These are phyloP conservation scores for Onthophagus taurus DNA, from an alignment of 1,140 invertebrate species.

Conservation along the genomic window DNA sequence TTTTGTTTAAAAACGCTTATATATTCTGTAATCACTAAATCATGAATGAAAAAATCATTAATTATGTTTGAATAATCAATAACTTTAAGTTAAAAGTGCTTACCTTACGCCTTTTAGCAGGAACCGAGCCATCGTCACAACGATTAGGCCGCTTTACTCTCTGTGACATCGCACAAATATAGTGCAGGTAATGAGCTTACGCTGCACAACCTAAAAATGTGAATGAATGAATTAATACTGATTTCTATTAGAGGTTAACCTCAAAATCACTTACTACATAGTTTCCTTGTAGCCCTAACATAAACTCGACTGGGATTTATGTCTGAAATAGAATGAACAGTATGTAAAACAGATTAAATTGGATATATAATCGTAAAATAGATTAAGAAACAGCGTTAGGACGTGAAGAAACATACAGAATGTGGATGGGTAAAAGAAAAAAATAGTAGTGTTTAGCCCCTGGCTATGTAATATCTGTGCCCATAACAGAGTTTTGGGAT, in stretches of 20 bases:
- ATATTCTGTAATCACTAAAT: too few species aligned
- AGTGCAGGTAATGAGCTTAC: constrained; percentile 26
- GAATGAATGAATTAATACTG: too few species aligned
- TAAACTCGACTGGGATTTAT: constrained; percentile 9
- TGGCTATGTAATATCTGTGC: constrained; percentile 8
- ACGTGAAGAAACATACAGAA: too few species aligned
- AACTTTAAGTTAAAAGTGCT: constrained; percentile 25
- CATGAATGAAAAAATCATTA: background rate
- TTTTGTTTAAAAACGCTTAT: too few species aligned
- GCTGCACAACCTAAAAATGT: constrained; percentile 31
- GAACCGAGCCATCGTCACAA: constrained; percentile 56
- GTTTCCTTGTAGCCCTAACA: constrained; percentile 17
- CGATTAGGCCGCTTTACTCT: constrained; percentile 56
- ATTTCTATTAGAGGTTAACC: background rate
- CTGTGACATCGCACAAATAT: constrained; percentile 50
- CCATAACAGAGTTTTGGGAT: background rate
- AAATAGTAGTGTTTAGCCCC: constrained; percentile 5
- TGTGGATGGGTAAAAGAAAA: constrained; percentile 12
- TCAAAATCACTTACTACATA: constrained; percentile 35
- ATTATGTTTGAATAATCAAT: background rate
- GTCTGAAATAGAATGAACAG: constrained; percentile 5
- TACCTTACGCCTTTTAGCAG: constrained; percentile 59
- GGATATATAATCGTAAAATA: too few species aligned
- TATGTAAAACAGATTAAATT: constrained; percentile 8
- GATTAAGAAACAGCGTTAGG: too few species aligned